A percentile compares a stretch with the other conserved stretches of the same genome.
Conservation (phyloP, 2,888 invertebrate species). For the Sminthurinus aureus region DNA sequence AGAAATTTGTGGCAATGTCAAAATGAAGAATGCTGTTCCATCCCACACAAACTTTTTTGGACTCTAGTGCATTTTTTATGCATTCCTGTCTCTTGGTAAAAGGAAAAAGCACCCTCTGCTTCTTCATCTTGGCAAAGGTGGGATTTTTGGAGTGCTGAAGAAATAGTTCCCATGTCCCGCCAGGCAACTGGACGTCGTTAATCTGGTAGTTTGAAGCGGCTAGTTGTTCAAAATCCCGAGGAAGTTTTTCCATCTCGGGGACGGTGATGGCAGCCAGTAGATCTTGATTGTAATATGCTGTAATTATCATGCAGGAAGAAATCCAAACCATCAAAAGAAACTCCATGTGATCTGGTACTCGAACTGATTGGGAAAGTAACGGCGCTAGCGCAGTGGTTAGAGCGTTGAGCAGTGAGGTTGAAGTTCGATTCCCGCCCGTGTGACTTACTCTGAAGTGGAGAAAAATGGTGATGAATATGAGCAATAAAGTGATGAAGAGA, state of each 20-base stretch:
- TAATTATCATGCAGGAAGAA: background rate
- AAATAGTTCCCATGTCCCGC: background rate
- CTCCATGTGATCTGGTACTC: background rate
- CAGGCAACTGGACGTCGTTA: background rate
- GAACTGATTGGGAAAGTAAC: background rate
- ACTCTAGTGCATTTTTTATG: background rate
- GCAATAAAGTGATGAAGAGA: background rate
- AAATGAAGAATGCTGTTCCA: background rate
- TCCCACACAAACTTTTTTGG: background rate
- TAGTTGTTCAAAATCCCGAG: background rate
- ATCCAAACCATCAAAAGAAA: background rate
- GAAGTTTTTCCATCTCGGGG: background rate
- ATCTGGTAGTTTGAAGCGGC: background rate
- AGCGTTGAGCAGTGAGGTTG: background rate
- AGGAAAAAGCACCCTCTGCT: background rate
- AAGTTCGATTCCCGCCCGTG: background rate
- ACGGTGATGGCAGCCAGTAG: background rate
- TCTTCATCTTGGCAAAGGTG: background rate
- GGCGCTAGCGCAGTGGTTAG: background rate
- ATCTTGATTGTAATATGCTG: too few relatives aligned
- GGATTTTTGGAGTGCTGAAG: background rate
- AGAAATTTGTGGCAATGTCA: slow-evolving; percentile 7
- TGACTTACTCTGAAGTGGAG: background rate
- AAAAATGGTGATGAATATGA: background rate
- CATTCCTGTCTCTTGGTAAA: background rate